Evolutionary conservation across 2,113 vertebrate species (phyloP).

Genomic region (Sialia sialis): DNA sequence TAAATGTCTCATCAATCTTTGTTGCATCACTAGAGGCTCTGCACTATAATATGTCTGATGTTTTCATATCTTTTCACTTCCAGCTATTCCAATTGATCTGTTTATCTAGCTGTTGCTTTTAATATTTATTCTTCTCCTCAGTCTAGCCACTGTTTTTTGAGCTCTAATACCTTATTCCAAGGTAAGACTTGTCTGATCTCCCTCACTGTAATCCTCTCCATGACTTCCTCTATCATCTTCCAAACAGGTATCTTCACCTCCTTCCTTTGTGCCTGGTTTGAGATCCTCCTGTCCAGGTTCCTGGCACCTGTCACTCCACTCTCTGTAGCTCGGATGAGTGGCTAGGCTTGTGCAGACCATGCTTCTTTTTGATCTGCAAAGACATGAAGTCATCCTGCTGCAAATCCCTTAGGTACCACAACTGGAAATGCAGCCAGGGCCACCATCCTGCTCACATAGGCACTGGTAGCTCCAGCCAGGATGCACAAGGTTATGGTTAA

Average conservation of each 20-base stretch:
- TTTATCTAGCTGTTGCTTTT: neutral
- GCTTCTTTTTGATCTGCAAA: neutral
- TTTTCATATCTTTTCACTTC: neutral
- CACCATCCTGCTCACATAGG: rapidly evolving
- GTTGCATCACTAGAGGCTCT: neutral
- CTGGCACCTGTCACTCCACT: too few relatives aligned
- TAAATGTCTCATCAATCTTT: neutral
- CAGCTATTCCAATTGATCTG: neutral
- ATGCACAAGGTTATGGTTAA: neutral
- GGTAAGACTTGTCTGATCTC: neutral
- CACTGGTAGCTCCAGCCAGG: neutral
- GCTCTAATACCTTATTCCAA: neutral
- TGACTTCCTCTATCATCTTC: neutral
- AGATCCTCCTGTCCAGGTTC: neutral
- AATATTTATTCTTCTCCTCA: neutral
- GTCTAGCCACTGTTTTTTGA: neutral
- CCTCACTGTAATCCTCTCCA: neutral
- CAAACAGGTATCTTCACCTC: neutral
- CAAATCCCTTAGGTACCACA: neutral
- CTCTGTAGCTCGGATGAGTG: neutral
- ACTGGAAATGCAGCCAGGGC: neutral
- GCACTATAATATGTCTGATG: neutral
- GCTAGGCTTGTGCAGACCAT: neutral
- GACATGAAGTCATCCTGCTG: neutral
- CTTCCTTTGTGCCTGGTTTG: neutral